phyloP scores from a whole-genome alignment of 2,888 invertebrate genomes.

The Coenonympha arcania region DNA sequence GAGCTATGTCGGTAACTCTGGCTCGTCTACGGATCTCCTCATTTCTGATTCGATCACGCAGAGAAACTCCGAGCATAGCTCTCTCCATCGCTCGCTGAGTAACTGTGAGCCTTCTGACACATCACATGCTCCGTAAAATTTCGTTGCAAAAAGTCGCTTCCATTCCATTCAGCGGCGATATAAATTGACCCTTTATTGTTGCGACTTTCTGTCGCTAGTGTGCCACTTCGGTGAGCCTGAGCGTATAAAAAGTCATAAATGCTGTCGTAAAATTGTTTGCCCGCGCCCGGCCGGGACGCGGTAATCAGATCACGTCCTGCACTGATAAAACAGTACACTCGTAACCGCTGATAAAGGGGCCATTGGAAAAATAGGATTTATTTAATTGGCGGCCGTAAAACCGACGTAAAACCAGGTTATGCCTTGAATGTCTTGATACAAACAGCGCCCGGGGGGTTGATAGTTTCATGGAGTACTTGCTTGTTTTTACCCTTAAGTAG shows the following conservation, averaged over 20 bases:
- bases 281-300: conserved; percentile 23
- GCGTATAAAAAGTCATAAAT: conserved; percentile 60
- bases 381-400: conserved; percentile 32
- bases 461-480: not conserved
- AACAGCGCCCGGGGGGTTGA: not conserved
- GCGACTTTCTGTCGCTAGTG: not conserved
- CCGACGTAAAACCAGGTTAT: conserved; percentile 16
- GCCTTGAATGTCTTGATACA: conserved; percentile 5
- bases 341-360: conserved; percentile 32
- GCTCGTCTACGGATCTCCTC: no score
- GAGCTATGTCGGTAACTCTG: no score
- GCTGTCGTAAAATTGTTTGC: conserved; percentile 65
- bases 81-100: no score
- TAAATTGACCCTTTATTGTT: not conserved
- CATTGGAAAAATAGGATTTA: conserved; percentile 30
- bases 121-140: no score
- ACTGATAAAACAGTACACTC: conserved; percentile 31
- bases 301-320: conserved; percentile 58
- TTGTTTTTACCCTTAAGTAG: not conserved
- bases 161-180: not conserved
- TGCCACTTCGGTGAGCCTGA: conserved; percentile 18
- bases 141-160: no score
- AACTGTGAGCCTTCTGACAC: no score
- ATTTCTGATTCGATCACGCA: no score
- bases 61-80: no score